Evolutionary conservation across 2,888 invertebrate genomes (phyloP).

Genomic region (Orthonevra nobilis): DNA sequence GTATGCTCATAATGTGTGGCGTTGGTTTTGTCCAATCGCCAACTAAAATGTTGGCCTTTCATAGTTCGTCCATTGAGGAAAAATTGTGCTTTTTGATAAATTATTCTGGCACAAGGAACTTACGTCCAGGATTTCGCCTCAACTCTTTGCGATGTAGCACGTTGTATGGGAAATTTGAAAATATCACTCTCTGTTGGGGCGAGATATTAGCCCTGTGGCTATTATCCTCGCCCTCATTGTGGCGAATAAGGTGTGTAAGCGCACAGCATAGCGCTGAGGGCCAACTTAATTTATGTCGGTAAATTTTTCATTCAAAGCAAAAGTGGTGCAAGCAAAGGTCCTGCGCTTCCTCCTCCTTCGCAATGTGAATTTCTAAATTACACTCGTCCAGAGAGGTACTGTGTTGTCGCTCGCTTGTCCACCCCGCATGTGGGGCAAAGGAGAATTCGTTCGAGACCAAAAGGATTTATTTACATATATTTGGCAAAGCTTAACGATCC

Average conservation of each 20-base stretch:
- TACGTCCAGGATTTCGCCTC: conserved; percentile 43
- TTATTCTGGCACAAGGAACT: conserved; percentile 60
- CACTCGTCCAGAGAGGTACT: conserved; percentile 3
- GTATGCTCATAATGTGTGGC: no score
- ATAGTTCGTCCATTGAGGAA: conserved; percentile 26
- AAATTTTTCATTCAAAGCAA: conserved; percentile 60
- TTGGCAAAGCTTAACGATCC: conserved; percentile 49
- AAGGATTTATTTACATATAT: conserved; percentile 60
- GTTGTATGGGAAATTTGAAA: not conserved
- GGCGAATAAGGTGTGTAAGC: conserved; percentile 63
- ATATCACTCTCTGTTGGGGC: conserved; percentile 8
- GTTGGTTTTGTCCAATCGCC: conserved; percentile 8
- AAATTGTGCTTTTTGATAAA: conserved; percentile 67
- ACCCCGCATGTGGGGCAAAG: not conserved
- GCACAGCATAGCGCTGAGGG: conserved; percentile 18
- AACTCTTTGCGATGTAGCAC: no score
- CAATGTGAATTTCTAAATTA: conserved; percentile 64
- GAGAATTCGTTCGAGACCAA: conserved; percentile 11
- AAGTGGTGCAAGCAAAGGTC: conserved; percentile 5
- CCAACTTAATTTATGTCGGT: conserved; percentile 58
- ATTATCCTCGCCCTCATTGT: conserved; percentile 59
- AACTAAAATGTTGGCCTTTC: conserved; percentile 64
- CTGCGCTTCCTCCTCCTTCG: conserved; percentile 7
- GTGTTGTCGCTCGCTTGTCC: not conserved
- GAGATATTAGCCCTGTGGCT: conserved; percentile 54